A percentile compares a stretch with the other conserved stretches of the same genome.
Conservation (phyloP, 1,140 invertebrate genomes). For the Neotoxoptera formosana region DNA sequence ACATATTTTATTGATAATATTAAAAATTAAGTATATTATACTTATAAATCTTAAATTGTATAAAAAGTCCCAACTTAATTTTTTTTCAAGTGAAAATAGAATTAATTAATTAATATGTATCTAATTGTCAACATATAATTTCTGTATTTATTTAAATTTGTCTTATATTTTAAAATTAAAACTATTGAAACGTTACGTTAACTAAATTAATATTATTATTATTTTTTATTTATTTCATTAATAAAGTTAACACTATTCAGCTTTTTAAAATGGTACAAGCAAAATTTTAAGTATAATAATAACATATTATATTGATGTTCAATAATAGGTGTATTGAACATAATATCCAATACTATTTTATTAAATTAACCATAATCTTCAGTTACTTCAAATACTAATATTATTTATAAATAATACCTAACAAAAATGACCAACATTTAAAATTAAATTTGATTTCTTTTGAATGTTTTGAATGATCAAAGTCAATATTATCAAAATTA, state of each 20-base stretch:
- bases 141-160: neutral
- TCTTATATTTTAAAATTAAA: neutral
- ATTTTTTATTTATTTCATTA: no score
- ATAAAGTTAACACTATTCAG: no score
- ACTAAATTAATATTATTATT: neutral
- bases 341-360: neutral
- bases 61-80: neutral
- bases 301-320: neutral
- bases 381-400: no score
- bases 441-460: no score
- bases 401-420: no score
- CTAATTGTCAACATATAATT: neutral
- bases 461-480: no score
- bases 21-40: neutral
- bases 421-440: no score
- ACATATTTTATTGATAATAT: neutral
- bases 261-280: no score
- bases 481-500: no score
- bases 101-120: neutral
- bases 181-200: neutral
- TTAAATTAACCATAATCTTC: neutral
- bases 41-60: neutral
- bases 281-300: no score
- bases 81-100: neutral
- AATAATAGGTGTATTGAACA: neutral